Evolutionary conservation across 2,888 invertebrate species (phyloP).

Genomic region (Diaprepes abbreviatus): DNA sequence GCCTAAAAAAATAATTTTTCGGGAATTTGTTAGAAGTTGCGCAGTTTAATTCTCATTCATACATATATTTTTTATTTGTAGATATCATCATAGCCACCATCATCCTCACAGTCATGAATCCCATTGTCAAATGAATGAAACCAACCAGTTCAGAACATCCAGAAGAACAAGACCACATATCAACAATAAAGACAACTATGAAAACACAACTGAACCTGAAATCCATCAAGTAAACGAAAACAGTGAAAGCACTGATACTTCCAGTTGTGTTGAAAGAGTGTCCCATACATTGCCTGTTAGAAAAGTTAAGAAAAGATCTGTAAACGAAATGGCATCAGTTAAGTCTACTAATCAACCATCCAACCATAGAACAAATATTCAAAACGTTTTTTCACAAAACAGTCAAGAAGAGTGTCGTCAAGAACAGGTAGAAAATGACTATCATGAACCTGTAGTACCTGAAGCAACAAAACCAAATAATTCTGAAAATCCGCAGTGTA

Average conservation of each 20-base stretch:
- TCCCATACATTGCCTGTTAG: constrained; percentile 71
- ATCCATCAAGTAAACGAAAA: constrained; percentile 63
- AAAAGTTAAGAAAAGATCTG: constrained; percentile 72
- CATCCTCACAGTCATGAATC: constrained; percentile 66
- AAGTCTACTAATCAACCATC: constrained; percentile 63
- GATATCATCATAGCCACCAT: constrained; percentile 65
- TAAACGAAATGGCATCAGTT: constrained; percentile 64
- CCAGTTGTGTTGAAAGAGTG: constrained; percentile 68
- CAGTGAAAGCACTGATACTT: constrained; percentile 68
- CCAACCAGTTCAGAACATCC: constrained; percentile 61
- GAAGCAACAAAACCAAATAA: constrained; percentile 37
- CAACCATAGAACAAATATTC: constrained; percentile 66
- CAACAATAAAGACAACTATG: constrained; percentile 70
- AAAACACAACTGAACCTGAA: constrained; percentile 70
- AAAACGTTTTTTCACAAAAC: constrained; percentile 64
- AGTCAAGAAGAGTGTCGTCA: constrained; percentile 58
- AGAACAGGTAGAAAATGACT: constrained; percentile 64
- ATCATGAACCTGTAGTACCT: constrained; percentile 61
- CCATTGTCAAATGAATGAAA: constrained; percentile 67
- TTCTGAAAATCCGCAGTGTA: constrained; percentile 60
- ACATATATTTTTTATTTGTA: constrained; percentile 39
- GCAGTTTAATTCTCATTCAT: no score
- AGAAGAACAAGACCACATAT: constrained; percentile 59
- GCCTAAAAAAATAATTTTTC: no score
- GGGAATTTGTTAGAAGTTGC: no score